These are phyloP conservation scores for Zaprionus camerounensis DNA, from an alignment of 1,140 invertebrate genomes.

Conservation along the genomic window DNA sequence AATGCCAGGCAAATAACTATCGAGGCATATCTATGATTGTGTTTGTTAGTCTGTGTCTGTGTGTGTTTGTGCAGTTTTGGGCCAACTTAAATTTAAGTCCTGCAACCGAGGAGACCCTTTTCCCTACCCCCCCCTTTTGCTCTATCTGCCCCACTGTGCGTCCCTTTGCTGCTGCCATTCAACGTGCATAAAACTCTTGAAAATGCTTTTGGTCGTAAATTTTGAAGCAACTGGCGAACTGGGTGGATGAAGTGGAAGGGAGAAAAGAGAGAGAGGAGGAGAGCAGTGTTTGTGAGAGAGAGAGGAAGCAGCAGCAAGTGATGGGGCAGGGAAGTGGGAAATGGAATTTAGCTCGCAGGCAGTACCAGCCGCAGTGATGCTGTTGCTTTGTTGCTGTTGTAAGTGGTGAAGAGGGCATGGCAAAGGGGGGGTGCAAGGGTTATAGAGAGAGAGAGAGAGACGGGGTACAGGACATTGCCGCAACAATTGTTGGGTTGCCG, in stretches of 20 bases:
- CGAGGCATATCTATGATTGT: conserved; percentile 38
- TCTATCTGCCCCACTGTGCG: not conserved
- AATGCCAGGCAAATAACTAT: conserved; percentile 35
- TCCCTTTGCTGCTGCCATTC: conserved; percentile 57
- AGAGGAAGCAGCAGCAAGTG: not conserved
- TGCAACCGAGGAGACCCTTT: conserved; percentile 10
- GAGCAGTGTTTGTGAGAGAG: not conserved
- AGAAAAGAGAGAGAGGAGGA: not conserved
- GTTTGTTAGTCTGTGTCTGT: conserved; percentile 14
- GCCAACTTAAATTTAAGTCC: conserved; percentile 70
- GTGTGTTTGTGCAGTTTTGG: conserved; percentile 31
- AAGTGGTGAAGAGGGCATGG: conserved; percentile 1
- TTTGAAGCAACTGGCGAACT: conserved; percentile 69
- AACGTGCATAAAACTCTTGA: conserved; percentile 81
- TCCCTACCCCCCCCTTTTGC: not conserved
- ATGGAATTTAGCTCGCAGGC: conserved; percentile 51
- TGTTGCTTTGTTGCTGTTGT: conserved; percentile 48
- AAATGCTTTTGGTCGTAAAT: conserved; percentile 82
- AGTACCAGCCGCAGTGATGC: conserved; percentile 27
- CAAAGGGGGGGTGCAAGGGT: not conserved
- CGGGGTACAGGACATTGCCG: conserved; percentile 62
- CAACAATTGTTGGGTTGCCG: conserved; percentile 78
- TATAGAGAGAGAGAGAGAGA: not conserved
- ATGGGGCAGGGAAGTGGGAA: not conserved
- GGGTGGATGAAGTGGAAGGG: conserved; percentile 5